Evolutionary conservation across 2,888 invertebrate species (phyloP).

Genomic region (Proisotoma minuta): DNA sequence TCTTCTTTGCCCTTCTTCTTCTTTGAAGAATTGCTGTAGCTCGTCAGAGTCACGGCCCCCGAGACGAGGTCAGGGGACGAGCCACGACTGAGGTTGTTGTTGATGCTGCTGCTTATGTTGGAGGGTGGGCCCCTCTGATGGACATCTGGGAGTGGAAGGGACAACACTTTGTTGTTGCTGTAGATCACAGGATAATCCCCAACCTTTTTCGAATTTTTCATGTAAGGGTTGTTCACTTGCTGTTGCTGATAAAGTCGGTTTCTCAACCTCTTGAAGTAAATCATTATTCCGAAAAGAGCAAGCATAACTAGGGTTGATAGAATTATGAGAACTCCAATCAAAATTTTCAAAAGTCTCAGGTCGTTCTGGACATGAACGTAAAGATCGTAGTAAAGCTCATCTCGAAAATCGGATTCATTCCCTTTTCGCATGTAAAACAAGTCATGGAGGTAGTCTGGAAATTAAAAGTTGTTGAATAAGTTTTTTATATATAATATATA

Average conservation of each 20-base stretch:
- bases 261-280: conserved; percentile 25
- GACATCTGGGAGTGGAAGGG: not conserved
- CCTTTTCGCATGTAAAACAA: conserved; percentile 27
- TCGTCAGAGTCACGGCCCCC: not conserved
- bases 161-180: conserved; percentile 18
- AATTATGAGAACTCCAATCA: conserved; percentile 16
- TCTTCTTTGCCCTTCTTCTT: not conserved
- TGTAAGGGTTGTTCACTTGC: not conserved
- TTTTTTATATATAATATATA: not conserved
- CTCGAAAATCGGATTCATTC: conserved; percentile 21
- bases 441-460: conserved; percentile 30
- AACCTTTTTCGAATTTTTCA: conserved; percentile 20
- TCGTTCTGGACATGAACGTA: conserved; percentile 23
- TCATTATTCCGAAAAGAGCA: conserved; percentile 14
- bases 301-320: conserved; percentile 18
- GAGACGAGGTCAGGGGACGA: conserved; percentile 25
- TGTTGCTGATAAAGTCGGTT: conserved; percentile 14
- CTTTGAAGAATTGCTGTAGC: not conserved
- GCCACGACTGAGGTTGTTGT: conserved; percentile 23
- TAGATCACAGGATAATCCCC: conserved; percentile 28
- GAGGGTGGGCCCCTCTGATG: conserved; percentile 2
- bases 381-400: conserved; percentile 8
- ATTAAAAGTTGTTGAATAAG: not conserved
- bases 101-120: conserved; percentile 10
- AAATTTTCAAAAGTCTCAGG: conserved; percentile 20